Base-by-base conservation (phyloP, 2,113 vertebrate species). In the Pelmatolapia mariae region DNA sequence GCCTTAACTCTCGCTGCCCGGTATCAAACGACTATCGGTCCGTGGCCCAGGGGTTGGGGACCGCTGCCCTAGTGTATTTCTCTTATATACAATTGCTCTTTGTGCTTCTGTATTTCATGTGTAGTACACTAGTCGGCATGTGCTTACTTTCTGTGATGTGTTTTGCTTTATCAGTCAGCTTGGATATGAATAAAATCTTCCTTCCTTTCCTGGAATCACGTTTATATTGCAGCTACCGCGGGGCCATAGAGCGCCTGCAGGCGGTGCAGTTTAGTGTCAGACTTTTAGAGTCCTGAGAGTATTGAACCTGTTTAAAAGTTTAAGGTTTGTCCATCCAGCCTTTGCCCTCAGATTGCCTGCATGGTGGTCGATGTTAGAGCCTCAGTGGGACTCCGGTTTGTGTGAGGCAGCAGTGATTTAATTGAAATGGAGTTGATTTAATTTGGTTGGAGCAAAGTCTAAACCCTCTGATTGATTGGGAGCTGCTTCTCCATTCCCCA, bases 371-470 rank as follows among this genome's bases (percentile, higher is more conserved):
- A 91, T 93, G 89, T 81, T 71, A n/a, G 59, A 76, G 84, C 68
- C 83, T 90, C 89, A 53, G 31, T 47, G 76, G 91, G 82, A 85
- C 84, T 63, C n/a, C 15, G 66, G 82, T 90, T 86, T 89, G 86
- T 82, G 88, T 18, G 33, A 66, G 57, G 80, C 82, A 29, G 81
- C 80, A 50, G 83, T 87, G 89, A 93, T 90, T 90, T 92, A 93
- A 94, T 91, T 89, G 91, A 90, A 93, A 92, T 83, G 33, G 89
- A 93, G 93, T 86, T 89, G 89, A 94, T 93, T 95, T 93, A 93
- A 96, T 94, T 95, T 89, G 82, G 89, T 89, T 83, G 89, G 90
- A 87, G 81, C 84, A 84, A 80, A 93, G 89, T 89, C 88, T 90
- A 90, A 93, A 87, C 83, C 86, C 71, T 43, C 40, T 80, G 91